Evolutionary conservation across 92 coral and sea anemone species (phyloP).

Genomic region (Zoanthus solanderi): DNA sequence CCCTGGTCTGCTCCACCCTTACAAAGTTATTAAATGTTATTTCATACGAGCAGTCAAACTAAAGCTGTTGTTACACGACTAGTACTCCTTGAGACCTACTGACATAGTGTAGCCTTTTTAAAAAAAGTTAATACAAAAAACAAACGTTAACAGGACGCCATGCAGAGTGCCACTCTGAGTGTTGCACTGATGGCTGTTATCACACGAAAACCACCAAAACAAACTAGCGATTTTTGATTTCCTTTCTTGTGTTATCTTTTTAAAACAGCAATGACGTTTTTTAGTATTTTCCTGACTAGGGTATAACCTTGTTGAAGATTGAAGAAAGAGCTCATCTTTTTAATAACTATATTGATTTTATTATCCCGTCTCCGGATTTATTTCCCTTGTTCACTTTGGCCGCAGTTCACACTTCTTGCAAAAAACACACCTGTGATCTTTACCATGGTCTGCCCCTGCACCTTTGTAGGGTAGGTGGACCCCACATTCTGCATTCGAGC

Average conservation of each 20-base stretch:
- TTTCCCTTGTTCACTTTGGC: background rate
- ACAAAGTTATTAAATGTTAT: conserved; percentile 33
- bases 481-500: conserved; percentile 53
- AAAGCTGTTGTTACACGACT: background rate
- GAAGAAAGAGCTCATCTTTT: conserved; percentile 14
- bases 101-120: background rate
- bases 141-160: background rate
- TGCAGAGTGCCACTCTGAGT: background rate
- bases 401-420: conserved; percentile 30
- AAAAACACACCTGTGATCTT: conserved; percentile 54
- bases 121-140: background rate
- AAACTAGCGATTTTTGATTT: background rate
- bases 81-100: background rate
- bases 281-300: background rate
- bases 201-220: background rate
- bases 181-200: background rate
- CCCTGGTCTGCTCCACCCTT: conserved; percentile 84
- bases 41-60: background rate
- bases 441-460: conserved; percentile 27
- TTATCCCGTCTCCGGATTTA: conserved; percentile 19
- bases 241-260: conserved; percentile 11
- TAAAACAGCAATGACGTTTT: conserved; percentile 23
- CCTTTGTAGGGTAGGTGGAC: conserved; percentile 56
- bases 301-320: background rate
- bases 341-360: background rate